Evolutionary conservation across 2,888 invertebrate genomes (phyloP).

Genomic region (Lymantria monacha): DNA sequence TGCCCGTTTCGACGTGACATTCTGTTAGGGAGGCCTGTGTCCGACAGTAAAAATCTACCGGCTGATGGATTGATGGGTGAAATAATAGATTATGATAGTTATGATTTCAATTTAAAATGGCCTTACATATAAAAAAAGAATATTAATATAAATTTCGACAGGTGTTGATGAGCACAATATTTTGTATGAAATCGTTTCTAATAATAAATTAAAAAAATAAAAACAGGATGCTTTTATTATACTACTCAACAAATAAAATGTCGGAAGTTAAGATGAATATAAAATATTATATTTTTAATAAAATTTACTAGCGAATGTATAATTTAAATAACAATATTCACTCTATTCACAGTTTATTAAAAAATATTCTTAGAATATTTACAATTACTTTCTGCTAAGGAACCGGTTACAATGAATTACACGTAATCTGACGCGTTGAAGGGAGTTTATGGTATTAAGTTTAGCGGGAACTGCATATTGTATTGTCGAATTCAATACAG

Average conservation of each 20-base stretch:
- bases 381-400: slow-evolving; percentile 35
- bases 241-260: slow-evolving; percentile 5
- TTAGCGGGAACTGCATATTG: slow-evolving; percentile 62
- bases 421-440: slow-evolving; percentile 59
- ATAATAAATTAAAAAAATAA: background rate
- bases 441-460: slow-evolving; percentile 58
- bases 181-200: background rate
- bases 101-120: too few species aligned
- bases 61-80: too few species aligned
- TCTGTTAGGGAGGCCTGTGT: too few species aligned
- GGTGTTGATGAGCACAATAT: background rate
- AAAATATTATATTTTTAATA: slow-evolving; percentile 2
- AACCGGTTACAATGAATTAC: slow-evolving; percentile 41
- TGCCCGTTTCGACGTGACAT: too few species aligned
- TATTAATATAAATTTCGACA: too few species aligned
- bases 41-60: too few species aligned
- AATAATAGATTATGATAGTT: too few species aligned
- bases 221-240: slow-evolving; percentile 3
- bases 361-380: slow-evolving; percentile 38
- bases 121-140: too few species aligned
- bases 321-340: slow-evolving; percentile 19
- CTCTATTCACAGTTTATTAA: slow-evolving; percentile 22
- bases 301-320: slow-evolving; percentile 16
- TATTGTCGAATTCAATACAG: slow-evolving; percentile 30
- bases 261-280: slow-evolving; percentile 15